Evolutionary conservation across 2,888 invertebrate species (phyloP).

Genomic region (Pheosia gnoma): DNA sequence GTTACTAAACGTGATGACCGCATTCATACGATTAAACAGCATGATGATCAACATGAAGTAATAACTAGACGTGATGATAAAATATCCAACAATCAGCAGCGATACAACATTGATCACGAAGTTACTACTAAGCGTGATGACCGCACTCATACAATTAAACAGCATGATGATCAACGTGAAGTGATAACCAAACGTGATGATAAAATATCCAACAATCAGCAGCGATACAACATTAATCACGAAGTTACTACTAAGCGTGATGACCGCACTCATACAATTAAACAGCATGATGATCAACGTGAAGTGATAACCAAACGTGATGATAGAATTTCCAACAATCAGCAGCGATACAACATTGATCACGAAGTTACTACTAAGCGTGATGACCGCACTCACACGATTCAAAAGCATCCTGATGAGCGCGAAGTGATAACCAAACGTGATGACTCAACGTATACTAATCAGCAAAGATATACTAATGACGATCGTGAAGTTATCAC

Average conservation of each 20-base stretch:
- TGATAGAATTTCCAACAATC: constrained; percentile 6
- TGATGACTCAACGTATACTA: not conserved
- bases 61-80: not conserved
- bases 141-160: not conserved
- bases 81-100: not conserved
- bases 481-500: constrained; percentile 34
- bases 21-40: not conserved
- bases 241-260: constrained; percentile 38
- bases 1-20: constrained; percentile 34
- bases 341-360: constrained; percentile 10
- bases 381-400: constrained; percentile 25
- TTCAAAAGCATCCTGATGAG: constrained; percentile 29
- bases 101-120: not conserved
- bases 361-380: constrained; percentile 35
- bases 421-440: constrained; percentile 10
- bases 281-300: constrained; percentile 31
- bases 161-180: constrained; percentile 28
- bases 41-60: constrained; percentile 32
- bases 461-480: constrained; percentile 2
- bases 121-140: not conserved
- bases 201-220: not conserved
- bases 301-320: constrained; percentile 24
- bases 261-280: constrained; percentile 15
- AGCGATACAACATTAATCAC: constrained; percentile 16
- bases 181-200: constrained; percentile 33